Conservation (phyloP, 2,797 vertebrate species). For the Paramormyrops hopkinsi region DNA sequence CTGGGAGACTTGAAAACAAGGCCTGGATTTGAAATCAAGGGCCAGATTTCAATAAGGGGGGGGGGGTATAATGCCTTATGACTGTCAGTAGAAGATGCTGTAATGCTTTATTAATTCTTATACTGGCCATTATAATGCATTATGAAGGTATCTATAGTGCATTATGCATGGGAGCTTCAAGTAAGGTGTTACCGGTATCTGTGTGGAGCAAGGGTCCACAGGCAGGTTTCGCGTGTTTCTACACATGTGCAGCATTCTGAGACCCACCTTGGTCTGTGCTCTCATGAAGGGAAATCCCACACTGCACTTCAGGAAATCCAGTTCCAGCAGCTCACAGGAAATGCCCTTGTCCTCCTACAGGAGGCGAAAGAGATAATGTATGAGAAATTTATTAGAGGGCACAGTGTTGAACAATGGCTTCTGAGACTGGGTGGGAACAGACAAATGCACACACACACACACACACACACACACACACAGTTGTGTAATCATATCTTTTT, state of each 20-base stretch:
- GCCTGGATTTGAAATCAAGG: too few relatives aligned
- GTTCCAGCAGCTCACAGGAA: constrained; percentile 85
- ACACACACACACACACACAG: constrained; percentile 23
- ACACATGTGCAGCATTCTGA: neutral
- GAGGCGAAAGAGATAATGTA: constrained; percentile 36
- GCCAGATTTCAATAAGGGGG: too few relatives aligned
- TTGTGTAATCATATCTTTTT: neutral
- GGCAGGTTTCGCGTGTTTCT: neutral
- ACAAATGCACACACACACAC: neutral
- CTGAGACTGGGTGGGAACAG: constrained; percentile 23
- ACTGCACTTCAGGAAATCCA: constrained; percentile 91
- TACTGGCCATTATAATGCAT: neutral
- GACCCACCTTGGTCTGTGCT: constrained; percentile 83
- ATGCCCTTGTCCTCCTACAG: constrained; percentile 91
- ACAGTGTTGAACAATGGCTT: neutral
- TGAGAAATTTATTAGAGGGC: constrained; percentile 14
- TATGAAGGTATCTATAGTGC: neutral
- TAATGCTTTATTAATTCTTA: too few relatives aligned
- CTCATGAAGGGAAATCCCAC: constrained; percentile 99
- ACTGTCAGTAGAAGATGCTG: too few relatives aligned
- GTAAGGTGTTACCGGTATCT: neutral
- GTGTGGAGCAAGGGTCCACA: neutral
- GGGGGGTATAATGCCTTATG: too few relatives aligned
- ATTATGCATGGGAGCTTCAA: too few relatives aligned
- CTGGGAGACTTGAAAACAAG: too few relatives aligned